phyloP scores from a whole-genome alignment of 2,797 vertebrate species.

The Pseudomugil tenellus region DNA sequence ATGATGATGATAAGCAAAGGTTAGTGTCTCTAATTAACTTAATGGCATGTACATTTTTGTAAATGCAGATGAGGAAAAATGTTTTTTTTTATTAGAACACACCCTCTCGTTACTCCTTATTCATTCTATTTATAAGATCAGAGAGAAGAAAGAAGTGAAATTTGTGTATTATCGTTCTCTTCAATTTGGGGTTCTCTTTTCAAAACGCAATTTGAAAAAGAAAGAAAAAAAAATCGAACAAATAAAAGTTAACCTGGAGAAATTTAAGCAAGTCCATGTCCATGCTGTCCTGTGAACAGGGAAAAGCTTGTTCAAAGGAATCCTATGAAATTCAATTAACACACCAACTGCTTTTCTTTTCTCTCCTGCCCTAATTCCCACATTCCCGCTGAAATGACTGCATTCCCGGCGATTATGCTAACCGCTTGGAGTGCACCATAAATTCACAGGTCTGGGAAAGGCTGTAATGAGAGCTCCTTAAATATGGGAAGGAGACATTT shows the following conservation, averaged over 20 bases:
- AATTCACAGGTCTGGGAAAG: slow-evolving; percentile 80
- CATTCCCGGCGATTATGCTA: slow-evolving; percentile 80
- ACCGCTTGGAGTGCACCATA: slow-evolving; percentile 77
- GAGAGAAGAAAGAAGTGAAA: neutral
- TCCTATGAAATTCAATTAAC: slow-evolving; percentile 83
- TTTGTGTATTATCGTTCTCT: neutral
- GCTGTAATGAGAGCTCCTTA: slow-evolving; percentile 81
- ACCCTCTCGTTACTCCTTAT: slow-evolving; percentile 48
- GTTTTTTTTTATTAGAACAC: slow-evolving; percentile 37
- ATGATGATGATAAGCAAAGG: slow-evolving; percentile 67
- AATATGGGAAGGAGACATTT: slow-evolving; percentile 80
- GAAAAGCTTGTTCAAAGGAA: slow-evolving; percentile 57
- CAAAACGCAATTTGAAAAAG: neutral
- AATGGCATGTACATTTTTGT: slow-evolving; percentile 84
- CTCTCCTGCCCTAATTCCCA: slow-evolving; percentile 80
- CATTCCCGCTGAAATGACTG: slow-evolving; percentile 77
- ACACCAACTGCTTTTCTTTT: slow-evolving; percentile 74
- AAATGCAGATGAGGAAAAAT: slow-evolving; percentile 64
- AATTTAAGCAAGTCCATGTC: slow-evolving; percentile 28
- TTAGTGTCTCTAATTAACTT: slow-evolving; percentile 83
- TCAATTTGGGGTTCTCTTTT: neutral
- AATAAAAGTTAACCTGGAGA: slow-evolving; percentile 4
- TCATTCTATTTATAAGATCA: slow-evolving; percentile 57
- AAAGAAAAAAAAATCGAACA: neutral
- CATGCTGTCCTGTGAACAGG: slow-evolving; percentile 41